Conservation (phyloP, 2,797 vertebrate species). For the Chelon auratus region DNA sequence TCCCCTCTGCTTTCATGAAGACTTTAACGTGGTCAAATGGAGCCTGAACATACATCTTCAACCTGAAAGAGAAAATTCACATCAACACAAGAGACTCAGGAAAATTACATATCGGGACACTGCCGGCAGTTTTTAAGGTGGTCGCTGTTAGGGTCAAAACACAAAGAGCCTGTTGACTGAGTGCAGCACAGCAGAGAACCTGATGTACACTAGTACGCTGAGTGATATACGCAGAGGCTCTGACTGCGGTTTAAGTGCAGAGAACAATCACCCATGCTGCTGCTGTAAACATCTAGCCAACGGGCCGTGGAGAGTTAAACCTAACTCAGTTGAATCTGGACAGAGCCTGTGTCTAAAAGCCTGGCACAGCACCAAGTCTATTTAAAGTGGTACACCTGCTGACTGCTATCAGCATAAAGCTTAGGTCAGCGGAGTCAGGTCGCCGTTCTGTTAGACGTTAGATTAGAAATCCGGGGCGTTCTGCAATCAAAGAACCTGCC, state of each 20-base stretch:
- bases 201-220: conserved; percentile 32
- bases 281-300: conserved; percentile 32
- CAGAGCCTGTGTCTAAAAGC: conserved; percentile 29
- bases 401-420: conserved; percentile 43
- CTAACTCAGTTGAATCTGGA: conserved; percentile 39
- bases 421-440: conserved; percentile 51
- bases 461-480: conserved; percentile 44
- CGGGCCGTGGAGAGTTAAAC: conserved; percentile 33
- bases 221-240: conserved; percentile 21
- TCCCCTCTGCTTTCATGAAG: conserved; percentile 93
- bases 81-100: conserved; percentile 4
- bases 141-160: conserved; percentile 40
- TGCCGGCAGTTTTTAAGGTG: conserved; percentile 3
- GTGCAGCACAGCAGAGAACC: conserved; percentile 4
- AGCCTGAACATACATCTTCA: conserved; percentile 88
- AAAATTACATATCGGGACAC: conserved; percentile 1
- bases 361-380: conserved; percentile 23
- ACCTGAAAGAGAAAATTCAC: conserved; percentile 84
- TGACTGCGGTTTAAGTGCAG: conserved; percentile 22
- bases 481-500: conserved; percentile 44
- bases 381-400: conserved; percentile 19
- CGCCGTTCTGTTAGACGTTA: conserved; percentile 22
- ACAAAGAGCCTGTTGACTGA: conserved; percentile 55
- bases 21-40: conserved; percentile 84
- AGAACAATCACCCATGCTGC: conserved; percentile 9